A percentile compares a stretch with the other conserved stretches of the same genome.
Evolutionary conservation across 1,140 invertebrate species (phyloP).

Genomic region (Littorina saxatilis): DNA sequence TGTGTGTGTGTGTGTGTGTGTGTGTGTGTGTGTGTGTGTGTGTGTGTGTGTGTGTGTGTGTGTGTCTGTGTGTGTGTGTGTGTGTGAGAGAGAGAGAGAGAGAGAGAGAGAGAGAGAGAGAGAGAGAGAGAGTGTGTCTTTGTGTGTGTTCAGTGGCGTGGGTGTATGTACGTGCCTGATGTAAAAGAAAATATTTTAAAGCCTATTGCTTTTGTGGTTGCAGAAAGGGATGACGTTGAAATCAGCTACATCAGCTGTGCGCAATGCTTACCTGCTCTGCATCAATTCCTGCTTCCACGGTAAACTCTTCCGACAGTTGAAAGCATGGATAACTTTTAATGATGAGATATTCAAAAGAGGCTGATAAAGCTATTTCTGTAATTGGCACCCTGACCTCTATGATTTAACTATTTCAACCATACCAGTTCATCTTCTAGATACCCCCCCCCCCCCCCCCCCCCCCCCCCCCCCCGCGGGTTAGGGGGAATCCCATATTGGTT

Average conservation of each 20-base stretch:
- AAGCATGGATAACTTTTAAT: no score
- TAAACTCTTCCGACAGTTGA: no score
- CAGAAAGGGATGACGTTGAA: constrained; percentile 88
- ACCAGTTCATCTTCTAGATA: no score
- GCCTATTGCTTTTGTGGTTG: neutral
- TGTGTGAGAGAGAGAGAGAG: neutral
- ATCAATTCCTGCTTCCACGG: constrained; percentile 81
- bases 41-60: neutral
- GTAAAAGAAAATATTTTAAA: constrained; percentile 7
- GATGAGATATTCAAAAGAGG: no score
- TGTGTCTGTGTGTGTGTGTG: neutral
- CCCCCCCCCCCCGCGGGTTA: no score
- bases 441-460: no score
- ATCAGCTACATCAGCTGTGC: constrained; percentile 85
- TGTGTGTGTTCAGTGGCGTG: neutral
- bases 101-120: constrained; percentile 1
- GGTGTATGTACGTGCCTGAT: no score
- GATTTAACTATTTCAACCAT: no score
- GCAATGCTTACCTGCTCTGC: constrained; percentile 87
- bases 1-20: neutral
- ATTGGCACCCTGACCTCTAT: no score
- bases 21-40: neutral
- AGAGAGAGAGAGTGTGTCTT: neutral
- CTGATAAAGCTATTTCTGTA: no score
- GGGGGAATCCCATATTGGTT: no score